Percentiles rank a stretch among this genome's conserved stretches.
Conservation (phyloP, 1,140 invertebrate genomes). For the Palaemon carinicauda region DNA sequence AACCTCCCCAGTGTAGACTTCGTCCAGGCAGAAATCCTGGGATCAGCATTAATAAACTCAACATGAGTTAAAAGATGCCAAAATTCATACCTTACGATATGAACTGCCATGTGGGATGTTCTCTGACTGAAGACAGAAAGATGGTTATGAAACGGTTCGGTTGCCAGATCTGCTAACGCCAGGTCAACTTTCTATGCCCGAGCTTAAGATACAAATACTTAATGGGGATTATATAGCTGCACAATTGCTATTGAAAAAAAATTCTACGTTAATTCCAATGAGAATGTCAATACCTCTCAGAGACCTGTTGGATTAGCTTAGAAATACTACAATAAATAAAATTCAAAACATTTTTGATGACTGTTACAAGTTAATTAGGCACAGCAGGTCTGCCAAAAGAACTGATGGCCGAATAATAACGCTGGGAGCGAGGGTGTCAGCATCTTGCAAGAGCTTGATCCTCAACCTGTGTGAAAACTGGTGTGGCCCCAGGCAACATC, state of each 20-base stretch:
- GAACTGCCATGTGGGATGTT: constrained; percentile 53
- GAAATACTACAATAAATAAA: too few relatives aligned
- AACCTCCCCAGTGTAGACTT: constrained; percentile 39
- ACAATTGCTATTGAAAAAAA: neutral
- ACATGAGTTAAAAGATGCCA: constrained; percentile 51
- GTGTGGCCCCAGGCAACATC: constrained; percentile 41
- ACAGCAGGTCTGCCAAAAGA: constrained; percentile 41
- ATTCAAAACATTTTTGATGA: too few relatives aligned
- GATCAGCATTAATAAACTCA: constrained; percentile 51
- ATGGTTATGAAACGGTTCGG: constrained; percentile 29
- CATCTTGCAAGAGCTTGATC: constrained; percentile 20
- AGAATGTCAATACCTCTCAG: too few relatives aligned
- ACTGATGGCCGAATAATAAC: constrained; percentile 18
- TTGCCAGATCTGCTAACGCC: constrained; percentile 39
- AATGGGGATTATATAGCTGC: too few relatives aligned
- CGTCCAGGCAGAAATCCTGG: constrained; percentile 49
- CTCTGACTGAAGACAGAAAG: constrained; percentile 49
- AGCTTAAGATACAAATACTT: too few relatives aligned
- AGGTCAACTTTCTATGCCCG: neutral
- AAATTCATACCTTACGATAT: constrained; percentile 45
- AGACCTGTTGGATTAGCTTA: too few relatives aligned
- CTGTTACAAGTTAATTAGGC: too few relatives aligned
- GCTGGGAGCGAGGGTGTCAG: constrained; percentile 14
- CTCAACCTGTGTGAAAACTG: constrained; percentile 34
- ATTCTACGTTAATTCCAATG: neutral